phyloP scores from a whole-genome alignment of 2,888 invertebrate genomes.

The Plemyria rubiginata region DNA sequence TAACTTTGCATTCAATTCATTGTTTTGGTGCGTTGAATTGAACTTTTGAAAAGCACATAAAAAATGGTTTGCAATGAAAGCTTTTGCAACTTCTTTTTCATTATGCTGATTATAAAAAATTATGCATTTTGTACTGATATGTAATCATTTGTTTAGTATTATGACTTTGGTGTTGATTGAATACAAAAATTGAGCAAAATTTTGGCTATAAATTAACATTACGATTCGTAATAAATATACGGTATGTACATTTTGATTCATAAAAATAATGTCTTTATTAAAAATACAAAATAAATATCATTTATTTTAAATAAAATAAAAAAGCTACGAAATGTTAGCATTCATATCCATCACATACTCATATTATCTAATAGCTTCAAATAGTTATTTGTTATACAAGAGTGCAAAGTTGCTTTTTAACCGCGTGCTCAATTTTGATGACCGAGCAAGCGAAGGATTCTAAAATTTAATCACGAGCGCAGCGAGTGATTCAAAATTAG shows the following conservation, averaged over 20 bases:
- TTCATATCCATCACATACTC: constrained; percentile 55
- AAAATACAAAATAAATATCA: constrained; percentile 61
- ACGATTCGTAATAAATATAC: constrained; percentile 49
- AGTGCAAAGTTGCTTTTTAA: no score
- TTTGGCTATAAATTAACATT: constrained; percentile 80
- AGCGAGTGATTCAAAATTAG: no score
- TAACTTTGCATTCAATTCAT: not conserved
- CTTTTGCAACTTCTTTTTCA: constrained; percentile 9
- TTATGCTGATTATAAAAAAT: constrained; percentile 50
- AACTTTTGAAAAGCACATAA: not conserved
- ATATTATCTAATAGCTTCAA: constrained; percentile 79
- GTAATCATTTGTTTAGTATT: constrained; percentile 72
- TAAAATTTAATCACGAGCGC: no score
- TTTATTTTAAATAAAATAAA: constrained; percentile 63
- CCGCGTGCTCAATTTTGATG: no score
- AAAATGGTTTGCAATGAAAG: not conserved
- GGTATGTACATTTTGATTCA: constrained; percentile 69
- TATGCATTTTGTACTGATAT: constrained; percentile 83
- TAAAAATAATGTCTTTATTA: constrained; percentile 77
- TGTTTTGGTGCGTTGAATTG: constrained; percentile 1
- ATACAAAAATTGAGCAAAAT: constrained; percentile 83
- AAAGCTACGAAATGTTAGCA: constrained; percentile 55
- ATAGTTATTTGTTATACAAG: no score
- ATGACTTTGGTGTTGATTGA: constrained; percentile 84
- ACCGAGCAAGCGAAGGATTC: no score